These are phyloP conservation scores for Sceloporus tristichus DNA, from an alignment of 2,113 vertebrate genomes.

Conservation along the genomic window DNA sequence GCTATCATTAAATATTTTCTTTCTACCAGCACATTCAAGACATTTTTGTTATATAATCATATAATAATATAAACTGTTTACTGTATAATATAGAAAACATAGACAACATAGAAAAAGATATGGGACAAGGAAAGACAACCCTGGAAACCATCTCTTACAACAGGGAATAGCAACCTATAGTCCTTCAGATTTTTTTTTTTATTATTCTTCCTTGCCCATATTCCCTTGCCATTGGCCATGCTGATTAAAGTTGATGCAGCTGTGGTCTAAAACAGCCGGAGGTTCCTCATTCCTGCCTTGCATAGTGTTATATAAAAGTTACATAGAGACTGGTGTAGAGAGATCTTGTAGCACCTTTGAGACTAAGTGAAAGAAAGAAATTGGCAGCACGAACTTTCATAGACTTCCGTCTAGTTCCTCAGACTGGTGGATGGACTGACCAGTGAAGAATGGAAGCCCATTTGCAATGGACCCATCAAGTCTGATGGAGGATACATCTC, in stretches of 20 bases:
- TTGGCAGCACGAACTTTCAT: too few species aligned
- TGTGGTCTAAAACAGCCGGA: not conserved
- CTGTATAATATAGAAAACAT: not conserved
- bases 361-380: too few species aligned
- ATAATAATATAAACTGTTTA: not conserved
- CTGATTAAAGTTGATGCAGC: not conserved
- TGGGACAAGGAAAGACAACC: not conserved
- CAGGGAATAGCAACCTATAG: not conserved
- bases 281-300: not conserved
- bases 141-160: not conserved
- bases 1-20: not conserved
- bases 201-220: not conserved
- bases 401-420: too few species aligned
- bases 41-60: not conserved
- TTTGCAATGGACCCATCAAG: not conserved
- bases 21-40: not conserved
- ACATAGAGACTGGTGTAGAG: not conserved
- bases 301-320: not conserved
- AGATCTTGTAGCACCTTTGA: too few species aligned
- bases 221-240: not conserved
- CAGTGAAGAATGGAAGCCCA: not conserved
- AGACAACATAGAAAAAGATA: too few species aligned
- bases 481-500: not conserved
- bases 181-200: not conserved
- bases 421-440: not conserved